phyloP scores from a whole-genome alignment of 2,797 vertebrate genomes.

The Aselliscus stoliczkanus region DNA sequence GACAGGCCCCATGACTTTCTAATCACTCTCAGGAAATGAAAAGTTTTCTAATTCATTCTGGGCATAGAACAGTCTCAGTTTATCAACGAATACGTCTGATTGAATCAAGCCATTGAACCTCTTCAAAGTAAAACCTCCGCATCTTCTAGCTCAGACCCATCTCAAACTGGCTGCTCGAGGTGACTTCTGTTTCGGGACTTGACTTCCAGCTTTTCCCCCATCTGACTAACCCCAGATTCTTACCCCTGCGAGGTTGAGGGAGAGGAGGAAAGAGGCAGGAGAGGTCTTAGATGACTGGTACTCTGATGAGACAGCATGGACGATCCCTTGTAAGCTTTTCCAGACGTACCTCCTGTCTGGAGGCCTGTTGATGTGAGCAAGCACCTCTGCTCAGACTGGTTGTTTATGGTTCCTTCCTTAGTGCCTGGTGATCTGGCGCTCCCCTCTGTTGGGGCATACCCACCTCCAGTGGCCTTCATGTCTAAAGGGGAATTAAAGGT shows the following conservation, averaged over 20 bases:
- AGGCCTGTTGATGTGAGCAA: not conserved
- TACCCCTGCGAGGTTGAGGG: not conserved
- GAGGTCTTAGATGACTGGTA: not conserved
- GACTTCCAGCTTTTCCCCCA: not conserved
- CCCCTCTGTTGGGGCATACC: too few relatives aligned
- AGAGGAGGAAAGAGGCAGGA: not conserved
- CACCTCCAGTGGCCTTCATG: not conserved
- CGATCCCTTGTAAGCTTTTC: not conserved
- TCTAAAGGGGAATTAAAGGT: not conserved
- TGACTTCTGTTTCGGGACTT: not conserved
- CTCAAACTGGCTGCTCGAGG: not conserved
- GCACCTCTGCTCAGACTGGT: not conserved
- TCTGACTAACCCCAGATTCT: not conserved
- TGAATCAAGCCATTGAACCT: constrained; percentile 46
- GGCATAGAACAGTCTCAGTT: constrained; percentile 39
- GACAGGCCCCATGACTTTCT: not conserved
- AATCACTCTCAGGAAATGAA: constrained; percentile 51
- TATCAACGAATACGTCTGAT: constrained; percentile 48
- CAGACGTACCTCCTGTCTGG: not conserved
- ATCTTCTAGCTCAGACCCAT: not conserved
- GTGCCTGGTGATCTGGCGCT: not conserved
- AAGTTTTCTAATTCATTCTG: constrained; percentile 54
- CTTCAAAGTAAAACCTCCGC: not conserved
- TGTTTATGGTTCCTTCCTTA: not conserved
- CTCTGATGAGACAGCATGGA: not conserved